Conservation (phyloP, 2,888 invertebrate genomes). For the Philhelius pedissequus region DNA sequence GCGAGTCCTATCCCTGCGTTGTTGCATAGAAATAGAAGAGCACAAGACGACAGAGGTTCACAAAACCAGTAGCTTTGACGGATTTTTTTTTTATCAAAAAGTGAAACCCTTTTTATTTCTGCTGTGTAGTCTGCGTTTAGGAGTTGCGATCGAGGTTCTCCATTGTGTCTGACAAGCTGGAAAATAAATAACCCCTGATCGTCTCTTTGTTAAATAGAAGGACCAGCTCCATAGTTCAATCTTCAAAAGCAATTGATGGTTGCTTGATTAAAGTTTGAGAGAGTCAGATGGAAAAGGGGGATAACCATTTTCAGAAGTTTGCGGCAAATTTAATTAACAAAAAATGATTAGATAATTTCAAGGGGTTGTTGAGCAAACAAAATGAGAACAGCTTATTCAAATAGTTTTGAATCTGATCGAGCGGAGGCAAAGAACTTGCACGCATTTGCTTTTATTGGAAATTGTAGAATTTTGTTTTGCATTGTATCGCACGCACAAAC, state of each 20-base stretch:
- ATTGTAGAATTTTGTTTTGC: too few species aligned
- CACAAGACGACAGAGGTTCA: slow-evolving; percentile 5
- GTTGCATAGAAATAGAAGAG: slow-evolving; percentile 43
- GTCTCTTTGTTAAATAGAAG: slow-evolving; percentile 41
- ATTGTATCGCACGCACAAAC: too few species aligned
- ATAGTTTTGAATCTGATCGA: background rate
- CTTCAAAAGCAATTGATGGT: slow-evolving; percentile 12
- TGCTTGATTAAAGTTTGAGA: slow-evolving; percentile 36
- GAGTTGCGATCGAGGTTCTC: slow-evolving; percentile 5
- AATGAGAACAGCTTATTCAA: background rate
- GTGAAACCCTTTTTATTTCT: slow-evolving; percentile 53
- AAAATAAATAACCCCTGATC: slow-evolving; percentile 34
- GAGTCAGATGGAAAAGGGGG: slow-evolving; percentile 7
- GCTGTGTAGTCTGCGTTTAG: background rate
- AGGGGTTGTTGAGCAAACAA: slow-evolving; percentile 23
- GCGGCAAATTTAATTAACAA: slow-evolving; percentile 58
- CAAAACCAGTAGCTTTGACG: slow-evolving; percentile 59
- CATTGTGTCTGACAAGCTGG: slow-evolving; percentile 25
- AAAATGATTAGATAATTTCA: slow-evolving; percentile 55
- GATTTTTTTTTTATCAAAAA: slow-evolving; percentile 50
- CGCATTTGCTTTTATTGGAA: too few species aligned
- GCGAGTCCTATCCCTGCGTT: slow-evolving; percentile 32
- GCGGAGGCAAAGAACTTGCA: too few species aligned
- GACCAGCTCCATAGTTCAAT: background rate
- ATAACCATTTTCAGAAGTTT: slow-evolving; percentile 16